Evolutionary conservation across 1,140 invertebrate genomes (phyloP).

Genomic region (Rhopalosiphum padi): DNA sequence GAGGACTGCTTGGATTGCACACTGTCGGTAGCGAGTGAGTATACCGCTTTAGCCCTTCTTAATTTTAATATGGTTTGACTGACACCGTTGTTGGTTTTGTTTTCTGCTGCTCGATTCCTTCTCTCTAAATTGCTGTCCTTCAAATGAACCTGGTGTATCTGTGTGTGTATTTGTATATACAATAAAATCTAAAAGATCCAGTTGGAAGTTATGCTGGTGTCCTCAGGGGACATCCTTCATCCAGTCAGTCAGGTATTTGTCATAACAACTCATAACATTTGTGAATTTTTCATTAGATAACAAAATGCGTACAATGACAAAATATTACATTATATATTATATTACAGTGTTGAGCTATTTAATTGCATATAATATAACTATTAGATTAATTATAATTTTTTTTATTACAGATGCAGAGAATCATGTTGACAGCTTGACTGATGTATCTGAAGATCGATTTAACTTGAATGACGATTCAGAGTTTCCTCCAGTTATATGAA

Average conservation of each 20-base stretch:
- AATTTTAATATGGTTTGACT: slow-evolving; percentile 49
- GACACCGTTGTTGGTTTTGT: slow-evolving; percentile 55
- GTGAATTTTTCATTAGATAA: slow-evolving; percentile 22
- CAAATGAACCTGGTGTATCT: slow-evolving; percentile 47
- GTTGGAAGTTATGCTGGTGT: slow-evolving; percentile 51
- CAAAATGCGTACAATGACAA: neutral
- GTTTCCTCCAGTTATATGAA: slow-evolving; percentile 78
- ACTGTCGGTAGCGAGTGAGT: slow-evolving; percentile 51
- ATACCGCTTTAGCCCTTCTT: slow-evolving; percentile 20
- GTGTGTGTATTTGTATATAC: slow-evolving; percentile 41
- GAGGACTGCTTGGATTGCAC: slow-evolving; percentile 40
- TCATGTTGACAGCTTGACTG: slow-evolving; percentile 60
- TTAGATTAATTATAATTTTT: neutral
- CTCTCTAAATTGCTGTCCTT: slow-evolving; percentile 48
- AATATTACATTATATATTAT: neutral
- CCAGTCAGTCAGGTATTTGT: slow-evolving; percentile 51
- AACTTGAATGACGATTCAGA: slow-evolving; percentile 81
- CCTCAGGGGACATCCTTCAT: slow-evolving; percentile 40
- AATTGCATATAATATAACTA: neutral
- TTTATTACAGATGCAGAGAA: slow-evolving; percentile 42
- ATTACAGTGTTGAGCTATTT: neutral
- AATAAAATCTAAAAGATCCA: slow-evolving; percentile 35
- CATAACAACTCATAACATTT: slow-evolving; percentile 27
- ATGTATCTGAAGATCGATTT: slow-evolving; percentile 72
- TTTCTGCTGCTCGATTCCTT: slow-evolving; percentile 46